phyloP scores from a whole-genome alignment of 2,797 vertebrate species.

The Lagocephalus sceleratus region DNA sequence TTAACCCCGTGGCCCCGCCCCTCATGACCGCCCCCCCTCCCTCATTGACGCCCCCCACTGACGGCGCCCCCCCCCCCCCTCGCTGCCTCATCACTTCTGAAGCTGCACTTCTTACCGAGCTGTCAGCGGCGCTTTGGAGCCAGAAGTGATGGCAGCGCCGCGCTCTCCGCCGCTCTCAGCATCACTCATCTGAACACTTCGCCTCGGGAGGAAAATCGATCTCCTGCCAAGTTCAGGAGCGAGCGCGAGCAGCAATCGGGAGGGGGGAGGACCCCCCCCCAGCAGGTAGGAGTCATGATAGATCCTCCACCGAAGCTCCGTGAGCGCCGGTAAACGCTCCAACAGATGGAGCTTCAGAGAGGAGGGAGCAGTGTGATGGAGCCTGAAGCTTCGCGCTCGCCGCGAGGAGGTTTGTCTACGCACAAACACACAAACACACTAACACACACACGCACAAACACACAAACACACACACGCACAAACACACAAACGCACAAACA shows the following conservation, averaged over 20 bases:
- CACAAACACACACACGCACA: too few relatives aligned
- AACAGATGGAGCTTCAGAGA: constrained; percentile 38
- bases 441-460: too few relatives aligned
- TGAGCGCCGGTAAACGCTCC: constrained; percentile 51
- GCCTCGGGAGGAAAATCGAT: constrained; percentile 70
- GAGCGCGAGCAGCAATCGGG: constrained; percentile 31
- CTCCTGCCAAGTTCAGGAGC: constrained; percentile 60
- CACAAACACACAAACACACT: too few relatives aligned
- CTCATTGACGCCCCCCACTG: constrained; percentile 10
- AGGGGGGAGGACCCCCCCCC: constrained; percentile 22
- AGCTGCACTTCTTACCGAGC: constrained; percentile 56
- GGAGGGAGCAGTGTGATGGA: constrained; percentile 20
- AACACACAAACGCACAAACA: too few relatives aligned
- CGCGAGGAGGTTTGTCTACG: not conserved
- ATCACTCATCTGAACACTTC: constrained; percentile 70
- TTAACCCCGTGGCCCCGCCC: too few relatives aligned
- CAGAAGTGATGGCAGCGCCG: constrained; percentile 59
- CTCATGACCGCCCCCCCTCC: constrained; percentile 14
- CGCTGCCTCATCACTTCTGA: constrained; percentile 67
- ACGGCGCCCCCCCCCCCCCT: constrained; percentile 5
- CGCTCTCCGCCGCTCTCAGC: constrained; percentile 50
- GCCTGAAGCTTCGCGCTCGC: constrained; percentile 7
- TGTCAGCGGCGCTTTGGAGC: constrained; percentile 66
- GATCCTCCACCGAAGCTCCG: constrained; percentile 60
- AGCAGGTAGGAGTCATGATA: constrained; percentile 62